Evolutionary conservation across 2,113 vertebrate species (phyloP).

Genomic region (Dolichotis patagonum): DNA sequence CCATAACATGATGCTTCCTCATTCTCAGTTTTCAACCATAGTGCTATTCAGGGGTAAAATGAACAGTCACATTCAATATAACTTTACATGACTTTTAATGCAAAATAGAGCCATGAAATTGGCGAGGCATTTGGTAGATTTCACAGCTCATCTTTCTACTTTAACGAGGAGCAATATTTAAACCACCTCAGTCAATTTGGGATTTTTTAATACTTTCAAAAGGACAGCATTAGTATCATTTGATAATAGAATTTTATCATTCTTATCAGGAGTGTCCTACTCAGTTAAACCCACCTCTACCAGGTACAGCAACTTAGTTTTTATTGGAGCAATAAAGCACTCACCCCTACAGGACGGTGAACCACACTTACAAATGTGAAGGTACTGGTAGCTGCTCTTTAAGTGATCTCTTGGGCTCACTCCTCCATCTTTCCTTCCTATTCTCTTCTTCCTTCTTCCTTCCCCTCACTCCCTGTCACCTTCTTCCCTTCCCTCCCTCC

Average conservation of each 20-base stretch:
- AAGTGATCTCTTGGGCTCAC: neutral
- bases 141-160: neutral
- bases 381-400: neutral
- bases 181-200: neutral
- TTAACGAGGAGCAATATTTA: neutral
- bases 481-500: no score
- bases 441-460: no score
- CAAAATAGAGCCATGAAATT: neutral
- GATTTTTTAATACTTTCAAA: neutral
- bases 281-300: neutral
- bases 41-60: neutral
- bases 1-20: neutral
- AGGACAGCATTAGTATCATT: neutral
- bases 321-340: neutral
- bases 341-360: neutral
- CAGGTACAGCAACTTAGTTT: neutral
- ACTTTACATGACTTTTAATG: neutral
- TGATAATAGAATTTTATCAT: neutral
- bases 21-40: neutral
- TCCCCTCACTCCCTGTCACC: neutral
- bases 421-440: rapidly evolving
- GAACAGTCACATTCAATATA: neutral
- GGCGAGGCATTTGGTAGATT: neutral
- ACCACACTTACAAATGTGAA: neutral
- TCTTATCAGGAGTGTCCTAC: neutral